Conservation (phyloP, 2,797 vertebrate genomes). For the Artibeus jamaicensis region DNA sequence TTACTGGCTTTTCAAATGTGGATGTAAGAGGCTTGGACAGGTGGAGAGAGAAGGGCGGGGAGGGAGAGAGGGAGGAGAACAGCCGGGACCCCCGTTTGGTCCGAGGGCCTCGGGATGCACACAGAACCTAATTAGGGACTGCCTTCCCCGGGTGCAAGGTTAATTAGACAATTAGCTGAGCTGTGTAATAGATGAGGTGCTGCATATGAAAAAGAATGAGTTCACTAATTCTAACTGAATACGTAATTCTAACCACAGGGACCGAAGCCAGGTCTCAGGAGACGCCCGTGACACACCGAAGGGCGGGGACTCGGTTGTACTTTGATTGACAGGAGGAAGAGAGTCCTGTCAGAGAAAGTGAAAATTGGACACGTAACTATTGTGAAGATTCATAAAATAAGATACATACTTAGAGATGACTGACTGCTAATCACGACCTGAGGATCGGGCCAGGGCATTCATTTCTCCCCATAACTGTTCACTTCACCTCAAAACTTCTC, state of each 20-base stretch:
- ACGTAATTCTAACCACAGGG: neutral
- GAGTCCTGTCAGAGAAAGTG: neutral
- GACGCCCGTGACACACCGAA: neutral
- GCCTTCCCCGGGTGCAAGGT: constrained; percentile 1
- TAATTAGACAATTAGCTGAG: constrained; percentile 38
- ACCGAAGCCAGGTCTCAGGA: constrained; percentile 6
- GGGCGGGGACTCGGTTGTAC: neutral
- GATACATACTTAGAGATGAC: neutral
- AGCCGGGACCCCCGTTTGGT: neutral
- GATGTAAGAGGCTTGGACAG: neutral
- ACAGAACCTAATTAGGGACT: neutral
- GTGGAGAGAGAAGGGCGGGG: too few relatives aligned
- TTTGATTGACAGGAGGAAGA: neutral
- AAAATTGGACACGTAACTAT: neutral
- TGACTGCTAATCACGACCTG: neutral
- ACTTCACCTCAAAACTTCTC: neutral
- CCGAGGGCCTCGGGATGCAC: neutral
- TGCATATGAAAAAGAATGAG: constrained; percentile 30
- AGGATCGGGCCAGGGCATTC: neutral
- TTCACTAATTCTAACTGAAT: neutral
- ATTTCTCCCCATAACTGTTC: neutral
- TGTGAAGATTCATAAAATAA: neutral
- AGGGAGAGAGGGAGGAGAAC: neutral
- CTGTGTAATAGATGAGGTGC: neutral
- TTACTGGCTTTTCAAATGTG: neutral